Evolutionary conservation across 2,888 invertebrate species (phyloP).

Genomic region (Saturnia japonica): DNA sequence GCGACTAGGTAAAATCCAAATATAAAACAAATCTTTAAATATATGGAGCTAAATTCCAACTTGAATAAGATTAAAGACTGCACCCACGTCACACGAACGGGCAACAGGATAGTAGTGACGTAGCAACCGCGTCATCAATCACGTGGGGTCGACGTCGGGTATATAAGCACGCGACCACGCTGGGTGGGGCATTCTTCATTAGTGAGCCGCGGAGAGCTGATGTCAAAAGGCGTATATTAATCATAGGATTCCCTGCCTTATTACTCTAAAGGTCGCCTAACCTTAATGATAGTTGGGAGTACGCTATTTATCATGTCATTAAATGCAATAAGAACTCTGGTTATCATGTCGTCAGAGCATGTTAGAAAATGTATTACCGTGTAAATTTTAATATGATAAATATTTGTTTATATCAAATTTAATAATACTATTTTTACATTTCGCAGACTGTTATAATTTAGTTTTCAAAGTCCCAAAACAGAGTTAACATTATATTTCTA

Average conservation of each 20-base stretch:
- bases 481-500: not conserved
- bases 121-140: constrained; percentile 70
- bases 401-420: not conserved
- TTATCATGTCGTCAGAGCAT: too few relatives aligned
- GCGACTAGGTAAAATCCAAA: not conserved
- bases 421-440: not conserved
- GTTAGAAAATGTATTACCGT: not conserved
- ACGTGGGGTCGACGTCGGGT: constrained; percentile 46
- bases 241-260: constrained; percentile 52
- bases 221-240: constrained; percentile 59
- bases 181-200: constrained; percentile 65
- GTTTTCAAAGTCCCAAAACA: not conserved
- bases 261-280: constrained; percentile 43
- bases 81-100: constrained; percentile 60
- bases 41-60: constrained; percentile 27
- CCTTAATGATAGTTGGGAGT: constrained; percentile 39
- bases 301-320: constrained; percentile 40
- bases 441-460: not conserved
- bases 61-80: constrained; percentile 61
- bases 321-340: constrained; percentile 14
- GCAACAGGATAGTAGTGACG: constrained; percentile 53
- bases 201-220: constrained; percentile 51
- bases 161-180: constrained; percentile 49
- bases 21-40: constrained; percentile 8
- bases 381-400: not conserved